These are phyloP conservation scores for Pelusios castaneus DNA, from an alignment of 2,113 vertebrate species.

Conservation along the genomic window DNA sequence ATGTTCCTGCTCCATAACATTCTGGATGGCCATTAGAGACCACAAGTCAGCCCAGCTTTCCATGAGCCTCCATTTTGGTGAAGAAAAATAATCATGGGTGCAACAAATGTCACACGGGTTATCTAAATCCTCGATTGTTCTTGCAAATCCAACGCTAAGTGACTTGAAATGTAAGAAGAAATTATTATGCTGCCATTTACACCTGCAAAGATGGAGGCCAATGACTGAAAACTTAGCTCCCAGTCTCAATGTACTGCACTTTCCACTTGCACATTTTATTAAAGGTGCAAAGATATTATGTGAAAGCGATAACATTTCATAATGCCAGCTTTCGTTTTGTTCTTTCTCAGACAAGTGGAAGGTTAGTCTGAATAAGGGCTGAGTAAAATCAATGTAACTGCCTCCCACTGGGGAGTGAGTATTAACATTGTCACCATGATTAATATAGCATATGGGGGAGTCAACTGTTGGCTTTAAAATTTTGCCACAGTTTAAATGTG, in stretches of 20 bases:
- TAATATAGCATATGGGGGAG: not conserved
- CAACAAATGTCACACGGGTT: not conserved
- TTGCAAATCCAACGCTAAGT: not conserved
- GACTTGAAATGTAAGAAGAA: not conserved
- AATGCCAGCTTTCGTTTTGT: not conserved
- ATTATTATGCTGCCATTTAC: not conserved
- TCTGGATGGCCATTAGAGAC: not conserved
- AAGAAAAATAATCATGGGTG: not conserved
- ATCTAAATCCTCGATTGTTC: not conserved
- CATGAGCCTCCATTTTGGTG: not conserved
- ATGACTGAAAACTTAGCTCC: not conserved
- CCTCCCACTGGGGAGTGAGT: not conserved
- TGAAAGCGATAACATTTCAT: not conserved
- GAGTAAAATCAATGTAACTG: slow-evolving; percentile 6
- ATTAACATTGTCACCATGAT: not conserved
- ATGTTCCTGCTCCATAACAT: not conserved
- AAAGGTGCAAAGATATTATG: not conserved
- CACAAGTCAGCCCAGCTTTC: not conserved
- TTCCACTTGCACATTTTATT: not conserved
- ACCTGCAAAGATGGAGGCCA: not conserved
- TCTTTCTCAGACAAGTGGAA: not conserved
- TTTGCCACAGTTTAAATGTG: slow-evolving; percentile 45
- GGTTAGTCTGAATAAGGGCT: not conserved
- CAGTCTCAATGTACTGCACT: not conserved
- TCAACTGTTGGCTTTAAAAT: slow-evolving; percentile 24